Conservation (phyloP, 2,888 invertebrate genomes). For the Drosophila parthenogenetica region DNA sequence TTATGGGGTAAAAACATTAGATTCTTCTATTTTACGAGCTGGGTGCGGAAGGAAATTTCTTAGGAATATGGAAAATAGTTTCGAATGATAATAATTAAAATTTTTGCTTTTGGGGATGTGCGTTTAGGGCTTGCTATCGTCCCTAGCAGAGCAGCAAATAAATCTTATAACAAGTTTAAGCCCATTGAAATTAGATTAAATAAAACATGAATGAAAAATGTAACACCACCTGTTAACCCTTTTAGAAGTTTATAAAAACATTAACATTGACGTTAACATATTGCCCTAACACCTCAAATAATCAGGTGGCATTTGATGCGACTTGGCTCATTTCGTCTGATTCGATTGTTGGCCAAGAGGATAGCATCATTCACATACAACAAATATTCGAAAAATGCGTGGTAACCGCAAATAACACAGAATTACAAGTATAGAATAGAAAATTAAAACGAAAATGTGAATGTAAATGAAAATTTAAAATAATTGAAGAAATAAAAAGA, state of each 20-base stretch:
- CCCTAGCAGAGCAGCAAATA: no score
- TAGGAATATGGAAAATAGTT: no score
- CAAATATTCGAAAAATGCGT: conserved; percentile 71
- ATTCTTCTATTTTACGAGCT: conserved; percentile 19
- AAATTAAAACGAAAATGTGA: conserved; percentile 3
- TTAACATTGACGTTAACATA: not conserved
- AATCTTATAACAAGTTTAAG: no score
- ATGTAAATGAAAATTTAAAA: conserved; percentile 3
- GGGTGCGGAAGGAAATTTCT: conserved; percentile 4
- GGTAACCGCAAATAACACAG: conserved; percentile 31
- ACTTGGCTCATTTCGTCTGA: conserved; percentile 15
- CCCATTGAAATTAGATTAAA: no score
- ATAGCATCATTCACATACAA: conserved; percentile 46
- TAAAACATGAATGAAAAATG: not conserved
- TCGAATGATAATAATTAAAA: no score
- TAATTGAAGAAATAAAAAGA: not conserved
- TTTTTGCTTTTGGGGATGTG: no score
- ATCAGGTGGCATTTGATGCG: conserved; percentile 44
- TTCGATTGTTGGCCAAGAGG: conserved; percentile 33
- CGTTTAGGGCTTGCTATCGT: no score
- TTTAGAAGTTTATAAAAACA: not conserved
- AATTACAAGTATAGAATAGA: conserved; percentile 7
- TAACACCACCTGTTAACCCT: no score
- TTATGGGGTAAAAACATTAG: conserved; percentile 29
- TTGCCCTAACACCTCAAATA: conserved; percentile 16